Base-by-base conservation (phyloP, 2,113 vertebrate species). In the Mormyrus iriodes region DNA sequence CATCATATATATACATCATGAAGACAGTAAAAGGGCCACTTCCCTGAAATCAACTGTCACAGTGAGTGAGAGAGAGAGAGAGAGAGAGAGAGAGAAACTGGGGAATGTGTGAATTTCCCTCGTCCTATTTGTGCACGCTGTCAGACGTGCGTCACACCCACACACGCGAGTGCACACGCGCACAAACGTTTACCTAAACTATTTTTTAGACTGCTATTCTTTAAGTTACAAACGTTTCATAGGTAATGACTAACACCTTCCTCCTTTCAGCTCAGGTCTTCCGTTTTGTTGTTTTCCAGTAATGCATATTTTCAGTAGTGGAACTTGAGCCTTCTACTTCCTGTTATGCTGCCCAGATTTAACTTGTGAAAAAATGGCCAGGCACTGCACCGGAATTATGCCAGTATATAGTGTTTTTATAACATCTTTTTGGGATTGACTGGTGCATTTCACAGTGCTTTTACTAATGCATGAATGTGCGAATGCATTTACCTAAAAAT, bases 271-370 rank as follows among this genome's bases (percentile, higher is more conserved):
- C 61, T 79, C 21, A 17, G 31, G 42, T 48, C 69, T 31, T 49
- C 39, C 73, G 49, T 42, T 55, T 27, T 85, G 31, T 39, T 84
- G 46, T 79, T 69, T 49, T 73, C 58, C 39, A 49, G 53, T 61
- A 73, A 73, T 69, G 87, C 61, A 31, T 73, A 73, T 69, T 88
- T 88, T 73, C 86, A 88, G 52, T 39, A 69, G 31, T 61, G 35
- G 87, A 69, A 69, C 87, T 49, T 44, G 42, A 88, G 42, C 61
- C 44, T 39, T 88, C 61, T 51, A 88, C 42, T 88, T 88, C 87
- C 87, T 88, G 87, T 88, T 73, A 88, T 88, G 58, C 42, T 73
- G 44, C n/a, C 42, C 87, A 88, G 44, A 73, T 88, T 88, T 88
- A 73, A 73, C 87, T 88, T 48, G 24, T 73, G 10, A 73, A 27